Percentiles rank a stretch among this genome's conserved stretches.
These are phyloP conservation scores for Caenorhabditis becei DNA, from an alignment of 2,888 invertebrate species.

Conservation along the genomic window DNA sequence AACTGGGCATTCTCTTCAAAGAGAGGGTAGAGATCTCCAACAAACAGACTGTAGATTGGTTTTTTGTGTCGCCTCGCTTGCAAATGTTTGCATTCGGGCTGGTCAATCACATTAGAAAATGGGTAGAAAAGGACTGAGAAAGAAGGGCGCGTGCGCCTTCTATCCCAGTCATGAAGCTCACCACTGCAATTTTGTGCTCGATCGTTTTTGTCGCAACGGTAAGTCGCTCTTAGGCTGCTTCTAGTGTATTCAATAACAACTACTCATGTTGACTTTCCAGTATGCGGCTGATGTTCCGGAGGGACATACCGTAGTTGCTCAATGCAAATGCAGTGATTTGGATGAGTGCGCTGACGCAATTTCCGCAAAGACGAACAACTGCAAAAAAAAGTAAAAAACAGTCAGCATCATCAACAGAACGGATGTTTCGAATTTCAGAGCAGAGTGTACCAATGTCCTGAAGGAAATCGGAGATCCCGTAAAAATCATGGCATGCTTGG, in stretches of 20 bases:
- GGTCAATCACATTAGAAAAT: slow-evolving; percentile 58
- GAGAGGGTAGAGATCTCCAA: slow-evolving; percentile 41
- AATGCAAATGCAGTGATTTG: slow-evolving; percentile 76
- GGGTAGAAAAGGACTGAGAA: slow-evolving; percentile 52
- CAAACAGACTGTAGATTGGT: slow-evolving; percentile 55
- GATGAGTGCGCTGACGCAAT: slow-evolving; percentile 73
- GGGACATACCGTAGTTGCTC: slow-evolving; percentile 70
- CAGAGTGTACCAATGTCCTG: slow-evolving; percentile 73
- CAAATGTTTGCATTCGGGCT: slow-evolving; percentile 66
- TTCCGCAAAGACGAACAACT: slow-evolving; percentile 68
- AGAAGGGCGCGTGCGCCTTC: slow-evolving; percentile 43
- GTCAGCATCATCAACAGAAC: too few relatives aligned
- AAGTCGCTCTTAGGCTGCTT: slow-evolving; percentile 9
- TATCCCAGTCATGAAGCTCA: slow-evolving; percentile 43
- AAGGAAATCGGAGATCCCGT: slow-evolving; percentile 75
- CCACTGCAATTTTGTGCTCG: slow-evolving; percentile 29
- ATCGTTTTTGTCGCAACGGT: slow-evolving; percentile 46
- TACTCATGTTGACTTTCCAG: slow-evolving; percentile 15
- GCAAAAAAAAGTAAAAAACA: slow-evolving; percentile 76
- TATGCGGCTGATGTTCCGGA: slow-evolving; percentile 50
- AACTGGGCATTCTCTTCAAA: slow-evolving; percentile 47
- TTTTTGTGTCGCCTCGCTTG: slow-evolving; percentile 52
- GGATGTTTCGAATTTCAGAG: slow-evolving; percentile 53
- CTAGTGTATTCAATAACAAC: too few relatives aligned
- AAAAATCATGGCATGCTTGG: slow-evolving; percentile 78